A percentile compares a stretch with the other conserved stretches of the same genome.
phyloP scores from a whole-genome alignment of 2,888 invertebrate species.

The Laothoe populi region DNA sequence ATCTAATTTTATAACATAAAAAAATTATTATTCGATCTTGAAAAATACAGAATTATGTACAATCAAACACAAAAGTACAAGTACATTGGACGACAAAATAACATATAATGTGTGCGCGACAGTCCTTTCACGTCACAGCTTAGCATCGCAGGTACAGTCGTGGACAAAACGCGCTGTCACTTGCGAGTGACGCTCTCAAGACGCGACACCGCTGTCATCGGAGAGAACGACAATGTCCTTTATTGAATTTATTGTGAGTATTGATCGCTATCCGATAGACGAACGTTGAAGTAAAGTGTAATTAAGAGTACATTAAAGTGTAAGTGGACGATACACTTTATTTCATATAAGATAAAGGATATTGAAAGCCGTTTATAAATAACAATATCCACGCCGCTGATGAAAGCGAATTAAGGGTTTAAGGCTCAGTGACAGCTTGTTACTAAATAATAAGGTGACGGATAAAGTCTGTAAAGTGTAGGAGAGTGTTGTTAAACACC shows the following conservation, averaged over 20 bases:
- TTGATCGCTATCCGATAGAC: constrained; percentile 13
- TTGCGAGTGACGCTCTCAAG: constrained; percentile 18
- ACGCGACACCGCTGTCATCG: constrained; percentile 11
- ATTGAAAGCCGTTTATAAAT: background rate
- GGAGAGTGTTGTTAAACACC: background rate
- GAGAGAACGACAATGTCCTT: background rate
- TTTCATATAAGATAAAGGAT: background rate
- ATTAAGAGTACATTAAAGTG: background rate
- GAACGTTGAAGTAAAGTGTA: constrained; percentile 1
- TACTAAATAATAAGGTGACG: background rate
- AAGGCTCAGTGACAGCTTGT: background rate
- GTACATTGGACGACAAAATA: background rate
- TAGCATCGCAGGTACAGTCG: constrained; percentile 2
- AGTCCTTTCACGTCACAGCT: constrained; percentile 24
- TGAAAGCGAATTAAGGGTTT: background rate
- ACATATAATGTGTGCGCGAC: constrained; percentile 16
- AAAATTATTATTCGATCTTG: no score
- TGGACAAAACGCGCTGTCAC: constrained; percentile 5
- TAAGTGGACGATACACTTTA: background rate
- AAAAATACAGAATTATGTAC: background rate
- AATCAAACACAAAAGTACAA: background rate
- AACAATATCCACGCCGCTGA: background rate
- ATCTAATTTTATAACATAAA: background rate
- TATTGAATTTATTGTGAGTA: constrained; percentile 3
- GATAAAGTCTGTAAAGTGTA: background rate